Conservation (phyloP, 2,113 vertebrate genomes). For the Odocoileus virginianus region DNA sequence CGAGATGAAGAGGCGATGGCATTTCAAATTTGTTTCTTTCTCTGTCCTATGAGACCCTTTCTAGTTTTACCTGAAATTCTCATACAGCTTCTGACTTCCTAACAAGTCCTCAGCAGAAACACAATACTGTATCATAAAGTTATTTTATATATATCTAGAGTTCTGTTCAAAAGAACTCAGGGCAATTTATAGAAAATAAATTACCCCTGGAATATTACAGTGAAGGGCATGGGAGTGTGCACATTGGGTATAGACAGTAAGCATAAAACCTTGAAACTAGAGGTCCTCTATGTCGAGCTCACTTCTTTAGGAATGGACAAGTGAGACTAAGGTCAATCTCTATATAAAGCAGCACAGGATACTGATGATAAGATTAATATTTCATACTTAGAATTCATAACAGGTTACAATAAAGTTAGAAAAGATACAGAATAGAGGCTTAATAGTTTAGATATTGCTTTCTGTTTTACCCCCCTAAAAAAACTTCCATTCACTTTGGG, state of each 20-base stretch:
- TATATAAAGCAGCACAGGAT: neutral
- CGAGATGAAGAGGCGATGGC: rapidly evolving
- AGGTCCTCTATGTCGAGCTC: neutral
- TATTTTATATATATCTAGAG: neutral
- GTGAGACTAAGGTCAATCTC: neutral
- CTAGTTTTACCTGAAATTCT: neutral
- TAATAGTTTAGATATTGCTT: neutral
- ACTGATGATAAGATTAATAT: neutral
- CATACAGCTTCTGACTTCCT: neutral
- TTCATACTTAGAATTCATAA: neutral
- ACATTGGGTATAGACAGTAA: neutral
- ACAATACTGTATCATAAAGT: neutral
- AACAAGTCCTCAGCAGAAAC: neutral
- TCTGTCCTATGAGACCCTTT: neutral
- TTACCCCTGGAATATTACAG: neutral
- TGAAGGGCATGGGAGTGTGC: neutral
- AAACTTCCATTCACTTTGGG: neutral
- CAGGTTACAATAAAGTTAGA: neutral
- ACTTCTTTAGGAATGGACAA: neutral
- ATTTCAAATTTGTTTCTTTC: neutral
- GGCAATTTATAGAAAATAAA: neutral
- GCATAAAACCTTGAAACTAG: neutral
- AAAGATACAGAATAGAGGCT: neutral
- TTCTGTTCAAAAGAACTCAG: neutral
- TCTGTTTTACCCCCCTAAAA: neutral